Evolutionary conservation across 1,140 invertebrate species (phyloP).

Genomic region (Coenobita brevimanus): DNA sequence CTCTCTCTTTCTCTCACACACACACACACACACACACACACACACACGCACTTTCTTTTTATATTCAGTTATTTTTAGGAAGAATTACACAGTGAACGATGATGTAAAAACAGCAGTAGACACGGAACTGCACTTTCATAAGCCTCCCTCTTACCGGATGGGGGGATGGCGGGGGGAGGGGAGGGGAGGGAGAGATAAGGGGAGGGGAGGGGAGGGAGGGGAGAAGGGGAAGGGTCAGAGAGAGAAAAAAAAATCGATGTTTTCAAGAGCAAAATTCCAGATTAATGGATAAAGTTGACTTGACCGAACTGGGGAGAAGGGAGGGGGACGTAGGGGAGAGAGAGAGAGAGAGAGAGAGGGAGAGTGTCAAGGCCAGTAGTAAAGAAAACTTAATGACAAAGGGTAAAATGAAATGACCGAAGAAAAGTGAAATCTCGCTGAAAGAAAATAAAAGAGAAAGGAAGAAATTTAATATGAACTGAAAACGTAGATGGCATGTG

Average conservation of each 20-base stretch:
- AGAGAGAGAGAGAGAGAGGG: background rate
- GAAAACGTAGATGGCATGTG: background rate
- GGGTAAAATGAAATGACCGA: background rate
- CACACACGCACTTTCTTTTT: too few relatives aligned
- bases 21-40: too few relatives aligned
- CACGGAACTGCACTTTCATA: background rate
- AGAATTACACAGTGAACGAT: too few relatives aligned
- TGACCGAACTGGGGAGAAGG: constrained; percentile 29
- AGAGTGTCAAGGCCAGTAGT: background rate
- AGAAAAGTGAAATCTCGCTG: background rate
- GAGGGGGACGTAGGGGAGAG: too few relatives aligned
- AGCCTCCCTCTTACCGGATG: background rate
- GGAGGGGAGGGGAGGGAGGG: background rate
- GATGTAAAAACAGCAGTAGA: background rate
- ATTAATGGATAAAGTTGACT: constrained; percentile 63
- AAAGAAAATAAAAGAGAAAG: constrained; percentile 12
- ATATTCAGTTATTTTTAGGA: too few relatives aligned
- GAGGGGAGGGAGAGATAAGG: background rate
- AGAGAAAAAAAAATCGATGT: constrained; percentile 35
- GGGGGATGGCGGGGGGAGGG: background rate
- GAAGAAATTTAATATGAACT: background rate
- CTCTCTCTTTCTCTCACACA: too few relatives aligned
- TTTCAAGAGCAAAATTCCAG: constrained; percentile 61
- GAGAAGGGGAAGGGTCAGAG: background rate
- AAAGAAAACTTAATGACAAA: background rate